Conservation (phyloP, 2,888 invertebrate species). For the Lasioglossum oenotherae region DNA sequence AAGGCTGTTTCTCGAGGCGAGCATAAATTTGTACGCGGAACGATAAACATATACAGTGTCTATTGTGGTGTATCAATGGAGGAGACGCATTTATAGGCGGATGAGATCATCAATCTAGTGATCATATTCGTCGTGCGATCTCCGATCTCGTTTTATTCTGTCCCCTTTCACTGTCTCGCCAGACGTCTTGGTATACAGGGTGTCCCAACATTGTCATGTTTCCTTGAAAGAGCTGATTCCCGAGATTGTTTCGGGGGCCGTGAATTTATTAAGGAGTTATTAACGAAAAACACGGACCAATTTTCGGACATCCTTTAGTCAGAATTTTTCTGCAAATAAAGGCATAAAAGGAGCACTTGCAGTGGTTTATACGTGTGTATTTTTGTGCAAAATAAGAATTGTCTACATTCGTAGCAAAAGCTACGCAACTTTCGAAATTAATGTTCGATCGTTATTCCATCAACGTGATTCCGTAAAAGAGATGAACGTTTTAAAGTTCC, state of each 20-base stretch:
- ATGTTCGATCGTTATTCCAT: background rate
- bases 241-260: no score
- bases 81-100: constrained; percentile 39
- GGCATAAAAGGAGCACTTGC: background rate
- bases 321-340: background rate
- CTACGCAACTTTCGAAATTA: background rate
- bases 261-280: no score
- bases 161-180: background rate
- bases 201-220: no score
- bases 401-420: background rate
- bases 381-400: background rate
- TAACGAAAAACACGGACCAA: no score
- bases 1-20: constrained; percentile 61
- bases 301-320: no score
- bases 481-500: background rate
- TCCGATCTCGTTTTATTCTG: background rate
- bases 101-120: constrained; percentile 62
- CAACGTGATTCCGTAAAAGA: background rate
- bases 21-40: constrained; percentile 65
- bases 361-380: background rate
- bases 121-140: constrained; percentile 28
- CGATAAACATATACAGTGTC: constrained; percentile 52
- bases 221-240: no score
- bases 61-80: constrained; percentile 58
- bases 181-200: background rate